Conservation (phyloP, 2,888 invertebrate species). For the Boloria euphrosyne region DNA sequence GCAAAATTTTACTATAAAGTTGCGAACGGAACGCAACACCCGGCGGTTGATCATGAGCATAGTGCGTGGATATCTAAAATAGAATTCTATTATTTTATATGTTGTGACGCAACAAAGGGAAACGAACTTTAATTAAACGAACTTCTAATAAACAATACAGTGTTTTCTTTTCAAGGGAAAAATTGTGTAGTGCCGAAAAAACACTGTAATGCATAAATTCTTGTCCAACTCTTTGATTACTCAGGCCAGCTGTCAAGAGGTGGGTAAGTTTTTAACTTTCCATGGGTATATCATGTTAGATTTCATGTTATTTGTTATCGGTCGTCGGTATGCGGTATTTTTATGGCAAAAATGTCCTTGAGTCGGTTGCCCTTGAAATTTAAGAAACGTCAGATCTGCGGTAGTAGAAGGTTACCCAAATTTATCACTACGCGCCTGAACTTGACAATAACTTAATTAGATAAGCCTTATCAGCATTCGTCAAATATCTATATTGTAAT, state of each 20-base stretch:
- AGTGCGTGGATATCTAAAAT: conserved; percentile 75
- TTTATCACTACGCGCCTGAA: conserved; percentile 9
- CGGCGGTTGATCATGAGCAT: conserved; percentile 72
- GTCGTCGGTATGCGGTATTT: conserved; percentile 43
- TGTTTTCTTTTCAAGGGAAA: conserved; percentile 52
- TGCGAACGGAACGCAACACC: conserved; percentile 51
- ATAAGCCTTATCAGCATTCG: conserved; percentile 19
- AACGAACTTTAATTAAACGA: conserved; percentile 61
- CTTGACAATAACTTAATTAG: conserved; percentile 10
- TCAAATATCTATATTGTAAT: conserved; percentile 16
- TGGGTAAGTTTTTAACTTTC: conserved; percentile 84
- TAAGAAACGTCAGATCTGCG: conserved; percentile 55
- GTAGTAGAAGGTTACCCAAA: conserved; percentile 24
- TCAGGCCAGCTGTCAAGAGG: conserved; percentile 89
- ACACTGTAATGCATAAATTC: conserved; percentile 84
- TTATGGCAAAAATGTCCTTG: conserved; percentile 59
- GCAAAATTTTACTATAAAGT: conserved; percentile 37
- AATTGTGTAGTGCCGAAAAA: conserved; percentile 62
- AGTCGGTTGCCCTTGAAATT: conserved; percentile 71
- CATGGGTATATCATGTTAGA: conserved; percentile 23
- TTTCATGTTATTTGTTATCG: conserved; percentile 28
- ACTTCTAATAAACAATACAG: conserved; percentile 58
- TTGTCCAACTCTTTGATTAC: conserved; percentile 83
- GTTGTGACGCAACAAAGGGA: conserved; percentile 72
- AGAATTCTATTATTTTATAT: conserved; percentile 75